phyloP scores from a whole-genome alignment of 2,113 vertebrate species.

The Sigmodon hispidus region DNA sequence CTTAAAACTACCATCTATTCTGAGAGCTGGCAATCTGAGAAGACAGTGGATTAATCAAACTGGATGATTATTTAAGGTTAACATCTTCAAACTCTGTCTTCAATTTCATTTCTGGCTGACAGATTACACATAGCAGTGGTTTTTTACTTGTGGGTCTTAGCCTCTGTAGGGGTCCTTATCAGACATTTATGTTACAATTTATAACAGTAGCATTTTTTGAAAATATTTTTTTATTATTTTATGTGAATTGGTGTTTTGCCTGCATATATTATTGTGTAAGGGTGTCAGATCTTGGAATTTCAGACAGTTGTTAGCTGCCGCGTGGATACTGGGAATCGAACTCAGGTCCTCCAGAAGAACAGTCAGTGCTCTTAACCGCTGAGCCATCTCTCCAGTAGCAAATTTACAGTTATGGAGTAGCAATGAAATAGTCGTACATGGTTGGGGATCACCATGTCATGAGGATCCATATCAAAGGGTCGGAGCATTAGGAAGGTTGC shows the following conservation, averaged over 20 bases:
- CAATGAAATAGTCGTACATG: neutral
- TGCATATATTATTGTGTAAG: too few relatives aligned
- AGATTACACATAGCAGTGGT: neutral
- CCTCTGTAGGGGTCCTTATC: neutral
- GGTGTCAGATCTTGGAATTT: too few relatives aligned
- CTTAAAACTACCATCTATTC: neutral
- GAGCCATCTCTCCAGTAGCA: too few relatives aligned
- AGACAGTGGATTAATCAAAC: neutral
- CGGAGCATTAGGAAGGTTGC: neutral
- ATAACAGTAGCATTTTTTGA: neutral
- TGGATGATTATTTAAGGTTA: neutral
- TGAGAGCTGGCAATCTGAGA: neutral
- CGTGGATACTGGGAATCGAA: too few relatives aligned
- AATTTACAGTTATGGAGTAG: neutral
- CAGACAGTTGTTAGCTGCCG: too few relatives aligned
- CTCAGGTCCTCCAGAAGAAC: too few relatives aligned
- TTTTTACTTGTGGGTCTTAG: neutral
- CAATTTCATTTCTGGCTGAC: neutral
- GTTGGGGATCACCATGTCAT: neutral
- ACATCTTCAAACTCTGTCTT: neutral
- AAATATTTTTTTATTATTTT: too few relatives aligned
- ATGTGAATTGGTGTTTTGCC: too few relatives aligned
- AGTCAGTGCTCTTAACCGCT: too few relatives aligned
- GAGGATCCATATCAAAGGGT: neutral
- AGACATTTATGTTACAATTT: neutral